Conservation (phyloP, 53 echinoderm and acorn worm species). For the Henricia sp. region DNA sequence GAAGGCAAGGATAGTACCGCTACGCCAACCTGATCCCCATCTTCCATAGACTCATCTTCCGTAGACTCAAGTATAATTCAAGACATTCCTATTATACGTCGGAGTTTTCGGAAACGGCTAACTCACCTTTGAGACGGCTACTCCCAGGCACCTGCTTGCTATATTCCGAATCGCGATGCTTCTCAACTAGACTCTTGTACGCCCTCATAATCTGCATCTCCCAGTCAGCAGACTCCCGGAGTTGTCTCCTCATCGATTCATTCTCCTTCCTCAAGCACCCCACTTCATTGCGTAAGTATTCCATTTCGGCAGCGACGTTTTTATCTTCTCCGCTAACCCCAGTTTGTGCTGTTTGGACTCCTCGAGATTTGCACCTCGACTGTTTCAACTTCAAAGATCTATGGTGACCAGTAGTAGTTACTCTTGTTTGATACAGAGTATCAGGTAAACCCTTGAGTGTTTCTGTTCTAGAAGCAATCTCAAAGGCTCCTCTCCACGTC, state of each 20-base stretch:
- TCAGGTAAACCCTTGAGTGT: neutral
- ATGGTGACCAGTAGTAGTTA: no score
- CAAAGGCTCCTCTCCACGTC: no score
- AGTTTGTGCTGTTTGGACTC: neutral
- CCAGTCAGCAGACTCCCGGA: slow-evolving; percentile 69
- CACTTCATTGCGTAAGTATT: neutral
- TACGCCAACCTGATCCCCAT: no score
- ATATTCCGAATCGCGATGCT: slow-evolving; percentile 34
- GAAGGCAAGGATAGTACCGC: no score
- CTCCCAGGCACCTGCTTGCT: neutral
- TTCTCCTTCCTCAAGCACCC: slow-evolving; percentile 60
- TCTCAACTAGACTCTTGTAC: slow-evolving; percentile 65
- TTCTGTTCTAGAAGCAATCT: no score
- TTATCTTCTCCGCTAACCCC: neutral
- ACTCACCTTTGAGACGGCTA: neutral
- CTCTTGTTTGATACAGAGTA: no score
- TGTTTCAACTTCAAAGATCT: no score
- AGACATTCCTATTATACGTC: no score
- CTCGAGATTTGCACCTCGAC: neutral
- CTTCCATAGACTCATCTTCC: no score
- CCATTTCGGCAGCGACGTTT: neutral
- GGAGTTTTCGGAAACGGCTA: no score
- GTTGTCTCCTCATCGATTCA: slow-evolving; percentile 63
- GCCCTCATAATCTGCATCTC: slow-evolving; percentile 81
- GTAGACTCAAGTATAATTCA: no score